These are phyloP conservation scores for Papilio elwesi DNA, from an alignment of 2,888 invertebrate genomes.

Conservation along the genomic window DNA sequence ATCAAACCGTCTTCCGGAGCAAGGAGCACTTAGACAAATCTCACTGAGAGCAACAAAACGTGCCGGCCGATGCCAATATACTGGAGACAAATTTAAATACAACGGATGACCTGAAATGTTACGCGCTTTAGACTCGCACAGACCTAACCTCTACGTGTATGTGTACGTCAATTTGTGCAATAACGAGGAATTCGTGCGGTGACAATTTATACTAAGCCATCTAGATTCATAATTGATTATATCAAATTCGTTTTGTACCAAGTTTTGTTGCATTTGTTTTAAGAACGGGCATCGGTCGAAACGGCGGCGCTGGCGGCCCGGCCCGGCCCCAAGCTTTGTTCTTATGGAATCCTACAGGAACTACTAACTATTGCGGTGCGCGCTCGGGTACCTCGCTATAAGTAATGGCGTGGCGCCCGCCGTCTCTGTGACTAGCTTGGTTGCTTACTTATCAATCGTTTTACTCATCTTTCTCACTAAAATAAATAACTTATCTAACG, in stretches of 20 bases:
- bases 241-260: slow-evolving; percentile 79
- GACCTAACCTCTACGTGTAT: not conserved
- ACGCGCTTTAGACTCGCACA: slow-evolving; percentile 14
- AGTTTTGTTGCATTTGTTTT: slow-evolving; percentile 59
- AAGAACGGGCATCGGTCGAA: slow-evolving; percentile 38
- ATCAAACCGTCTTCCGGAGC: slow-evolving; percentile 79
- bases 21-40: slow-evolving; percentile 61
- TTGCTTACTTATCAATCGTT: slow-evolving; percentile 75
- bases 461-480: slow-evolving; percentile 75
- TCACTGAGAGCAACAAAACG: slow-evolving; percentile 45
- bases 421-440: slow-evolving; percentile 79
- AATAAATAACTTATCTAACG: slow-evolving; percentile 81
- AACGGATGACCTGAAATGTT: not conserved
- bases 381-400: slow-evolving; percentile 24
- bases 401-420: slow-evolving; percentile 51
- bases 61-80: slow-evolving; percentile 41
- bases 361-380: slow-evolving; percentile 55
- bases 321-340: slow-evolving; percentile 46
- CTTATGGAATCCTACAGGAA: slow-evolving; percentile 54
- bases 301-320: slow-evolving; percentile 41
- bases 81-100: slow-evolving; percentile 25
- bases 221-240: slow-evolving; percentile 64
- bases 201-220: slow-evolving; percentile 65
- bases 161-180: slow-evolving; percentile 46
- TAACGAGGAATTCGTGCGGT: slow-evolving; percentile 66